Evolutionary conservation across 2,888 invertebrate genomes (phyloP), one percentile per base, ranked within the genome.

Genomic region (Gari tellinella): DNA sequence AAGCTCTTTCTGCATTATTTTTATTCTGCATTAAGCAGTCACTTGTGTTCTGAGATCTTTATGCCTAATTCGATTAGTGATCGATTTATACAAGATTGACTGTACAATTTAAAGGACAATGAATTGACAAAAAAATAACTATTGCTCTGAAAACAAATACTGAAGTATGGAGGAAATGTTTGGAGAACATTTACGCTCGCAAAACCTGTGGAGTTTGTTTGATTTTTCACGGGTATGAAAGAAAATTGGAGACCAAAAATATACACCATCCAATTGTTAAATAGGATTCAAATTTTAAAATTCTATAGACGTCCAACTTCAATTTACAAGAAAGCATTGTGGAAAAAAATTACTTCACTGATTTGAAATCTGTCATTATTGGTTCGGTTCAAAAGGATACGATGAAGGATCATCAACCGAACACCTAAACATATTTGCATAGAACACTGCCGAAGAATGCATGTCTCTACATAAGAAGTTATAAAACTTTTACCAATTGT

Each of bases 401-500:
- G 60, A 38, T 43, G 58, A n/a, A 25, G 65, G 69, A 53, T 62
- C 74, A 75, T 49, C 61, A 37, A 51, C 45, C 23, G 25, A 62
- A 69, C 66, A 69, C 62, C 65, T 65, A 66, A 55, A 51, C 53
- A 57, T 72, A 66, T 77, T 72, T 77, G 66, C 69, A 56, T 72
- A 77, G 69, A 60, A 58, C 67, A 46, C 69, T 53, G 48, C 55
- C 51, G 31, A 31, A 31, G 31, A 31, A 31, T 31, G 31, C 10
- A 10, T 31, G 4, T 31, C 17, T 17, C 17, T 15, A 26, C 21
- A 49, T 67, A 66, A 62, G 69, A 57, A 58, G 77, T 73, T 68
- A 49, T 67, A 60, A 72, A 75, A 72, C 60, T 60, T 70, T 49
- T 57, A 69, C 57, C 62, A 25, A 69, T 72, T 77, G 77, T 77